Percentiles rank a stretch among this genome's conserved stretches.
Evolutionary conservation across 2,113 vertebrate species (phyloP).

Genomic region (Andinoacara biseriatus): DNA sequence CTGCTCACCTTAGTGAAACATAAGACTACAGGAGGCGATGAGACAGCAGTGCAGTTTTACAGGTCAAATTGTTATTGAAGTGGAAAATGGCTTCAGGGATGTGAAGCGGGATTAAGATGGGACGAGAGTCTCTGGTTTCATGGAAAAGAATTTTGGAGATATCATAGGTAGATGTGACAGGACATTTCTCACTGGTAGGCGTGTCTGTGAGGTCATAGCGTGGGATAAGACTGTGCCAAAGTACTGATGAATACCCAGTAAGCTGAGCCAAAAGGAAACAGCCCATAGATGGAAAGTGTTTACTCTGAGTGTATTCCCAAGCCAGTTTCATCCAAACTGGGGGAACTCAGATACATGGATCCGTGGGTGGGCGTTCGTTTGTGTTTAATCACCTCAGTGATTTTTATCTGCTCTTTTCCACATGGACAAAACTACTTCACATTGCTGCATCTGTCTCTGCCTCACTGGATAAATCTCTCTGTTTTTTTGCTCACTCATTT

Average conservation of each 20-base stretch:
- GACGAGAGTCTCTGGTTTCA: slow-evolving; percentile 18
- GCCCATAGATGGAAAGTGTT: slow-evolving; percentile 64
- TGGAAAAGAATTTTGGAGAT: slow-evolving; percentile 38
- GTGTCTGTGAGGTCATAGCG: slow-evolving; percentile 52
- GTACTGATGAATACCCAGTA: slow-evolving; percentile 34
- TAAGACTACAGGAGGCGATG: slow-evolving; percentile 24
- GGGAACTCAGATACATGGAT: neutral
- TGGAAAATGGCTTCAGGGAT: slow-evolving; percentile 47
- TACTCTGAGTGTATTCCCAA: neutral
- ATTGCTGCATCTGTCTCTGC: neutral
- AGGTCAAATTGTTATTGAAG: slow-evolving; percentile 23
- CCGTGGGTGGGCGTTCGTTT: neutral
- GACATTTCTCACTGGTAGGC: slow-evolving; percentile 22
- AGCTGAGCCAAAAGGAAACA: slow-evolving; percentile 56
- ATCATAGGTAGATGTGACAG: slow-evolving; percentile 59
- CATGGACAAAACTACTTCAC: neutral
- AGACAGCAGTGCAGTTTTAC: slow-evolving; percentile 7
- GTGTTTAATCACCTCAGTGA: slow-evolving; percentile 4
- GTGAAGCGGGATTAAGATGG: slow-evolving; percentile 42
- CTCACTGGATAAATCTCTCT: neutral
- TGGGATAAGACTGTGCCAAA: slow-evolving; percentile 51
- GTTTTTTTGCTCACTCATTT: neutral
- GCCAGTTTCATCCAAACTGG: neutral
- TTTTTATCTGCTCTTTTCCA: slow-evolving; percentile 1
- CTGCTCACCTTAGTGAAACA: slow-evolving; percentile 29